A percentile compares a stretch with the other conserved stretches of the same genome.
Conservation (phyloP, 2,797 vertebrate genomes). For the Muraenolepis orangiensis region DNA sequence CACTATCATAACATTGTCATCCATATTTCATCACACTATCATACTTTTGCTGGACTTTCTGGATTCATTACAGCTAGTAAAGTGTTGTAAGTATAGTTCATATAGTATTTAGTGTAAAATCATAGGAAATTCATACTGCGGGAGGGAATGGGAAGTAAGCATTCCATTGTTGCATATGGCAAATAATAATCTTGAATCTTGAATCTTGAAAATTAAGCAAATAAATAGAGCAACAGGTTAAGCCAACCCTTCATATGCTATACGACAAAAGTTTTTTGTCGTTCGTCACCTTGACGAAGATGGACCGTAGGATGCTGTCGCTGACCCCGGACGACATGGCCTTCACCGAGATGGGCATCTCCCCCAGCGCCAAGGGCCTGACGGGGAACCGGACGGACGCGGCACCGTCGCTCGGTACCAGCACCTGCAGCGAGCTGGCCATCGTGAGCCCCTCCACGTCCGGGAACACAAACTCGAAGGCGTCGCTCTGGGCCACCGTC, state of each 20-base stretch:
- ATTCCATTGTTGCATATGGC: no score
- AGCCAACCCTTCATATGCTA: not conserved
- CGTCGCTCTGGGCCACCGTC: conserved; percentile 66
- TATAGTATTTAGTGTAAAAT: no score
- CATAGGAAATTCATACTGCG: no score
- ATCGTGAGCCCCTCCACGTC: conserved; percentile 58
- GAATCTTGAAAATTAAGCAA: not conserved
- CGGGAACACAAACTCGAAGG: conserved; percentile 75
- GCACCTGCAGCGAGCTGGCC: conserved; percentile 51
- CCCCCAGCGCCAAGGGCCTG: conserved; percentile 74
- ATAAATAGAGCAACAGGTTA: not conserved
- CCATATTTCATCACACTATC: no score
- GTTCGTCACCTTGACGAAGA: conserved; percentile 83
- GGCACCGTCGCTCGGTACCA: conserved; percentile 68
- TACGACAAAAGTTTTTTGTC: no score
- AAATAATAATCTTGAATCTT: no score
- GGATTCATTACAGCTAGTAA: no score
- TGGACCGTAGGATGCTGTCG: conserved; percentile 68
- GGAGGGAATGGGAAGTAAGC: no score
- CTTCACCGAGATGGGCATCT: conserved; percentile 77
- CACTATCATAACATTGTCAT: no score
- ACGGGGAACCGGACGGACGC: conserved; percentile 75
- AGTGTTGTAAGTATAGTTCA: no score
- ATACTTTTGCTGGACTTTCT: no score
- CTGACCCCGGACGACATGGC: conserved; percentile 64